Conservation (phyloP, 2,113 vertebrate genomes). For the Stercorarius parasiticus region DNA sequence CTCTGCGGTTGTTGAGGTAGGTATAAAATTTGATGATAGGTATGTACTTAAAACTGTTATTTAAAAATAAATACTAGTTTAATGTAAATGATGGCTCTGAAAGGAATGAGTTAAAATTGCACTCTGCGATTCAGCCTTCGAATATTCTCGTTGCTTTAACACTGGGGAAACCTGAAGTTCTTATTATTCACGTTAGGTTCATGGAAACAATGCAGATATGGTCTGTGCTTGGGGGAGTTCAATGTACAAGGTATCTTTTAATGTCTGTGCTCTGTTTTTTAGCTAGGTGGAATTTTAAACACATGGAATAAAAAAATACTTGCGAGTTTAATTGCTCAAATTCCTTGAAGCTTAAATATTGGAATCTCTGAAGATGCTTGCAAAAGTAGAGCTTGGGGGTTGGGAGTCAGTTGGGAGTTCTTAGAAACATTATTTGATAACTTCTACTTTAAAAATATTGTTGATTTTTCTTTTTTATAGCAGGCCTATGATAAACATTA, state of each 20-base stretch:
- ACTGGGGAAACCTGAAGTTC: neutral
- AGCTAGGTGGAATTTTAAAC: neutral
- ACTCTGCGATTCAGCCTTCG: neutral
- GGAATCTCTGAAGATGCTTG: neutral
- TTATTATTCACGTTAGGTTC: neutral
- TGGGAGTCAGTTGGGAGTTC: neutral
- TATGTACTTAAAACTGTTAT: neutral
- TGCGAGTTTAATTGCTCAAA: neutral
- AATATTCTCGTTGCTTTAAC: neutral
- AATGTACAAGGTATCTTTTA: neutral
- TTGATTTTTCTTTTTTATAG: neutral
- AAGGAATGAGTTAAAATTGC: neutral
- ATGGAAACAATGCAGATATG: neutral
- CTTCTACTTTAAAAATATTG: neutral
- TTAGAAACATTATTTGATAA: neutral
- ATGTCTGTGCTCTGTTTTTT: rapidly evolving
- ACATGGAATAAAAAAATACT: neutral
- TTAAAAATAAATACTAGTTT: neutral
- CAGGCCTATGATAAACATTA: neutral
- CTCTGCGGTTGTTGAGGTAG: slow-evolving; percentile 80
- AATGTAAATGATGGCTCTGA: neutral
- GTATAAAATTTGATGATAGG: neutral
- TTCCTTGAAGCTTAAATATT: neutral
- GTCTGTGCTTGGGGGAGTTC: neutral
- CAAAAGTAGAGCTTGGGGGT: neutral